Evolutionary conservation across 2,113 vertebrate genomes (phyloP).

Genomic region (Rallus limicola): DNA sequence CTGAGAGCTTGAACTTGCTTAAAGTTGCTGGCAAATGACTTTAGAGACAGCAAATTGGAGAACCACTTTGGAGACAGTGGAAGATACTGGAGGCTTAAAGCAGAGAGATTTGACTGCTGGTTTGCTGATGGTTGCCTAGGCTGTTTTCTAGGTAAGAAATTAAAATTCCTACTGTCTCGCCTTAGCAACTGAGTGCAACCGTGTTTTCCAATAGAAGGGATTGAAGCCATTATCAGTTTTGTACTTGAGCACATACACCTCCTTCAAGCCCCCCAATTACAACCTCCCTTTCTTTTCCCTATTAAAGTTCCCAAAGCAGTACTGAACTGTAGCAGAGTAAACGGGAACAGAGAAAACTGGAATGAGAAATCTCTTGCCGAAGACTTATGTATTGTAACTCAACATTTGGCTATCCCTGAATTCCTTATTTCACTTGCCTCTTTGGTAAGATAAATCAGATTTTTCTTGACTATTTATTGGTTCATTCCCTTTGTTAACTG

Average conservation of each 20-base stretch:
- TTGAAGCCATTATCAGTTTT: background rate
- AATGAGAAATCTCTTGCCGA: background rate
- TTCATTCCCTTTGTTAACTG: background rate
- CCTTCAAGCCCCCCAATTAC: background rate
- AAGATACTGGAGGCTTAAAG: background rate
- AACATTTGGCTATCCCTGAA: accelerated
- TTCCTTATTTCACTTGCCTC: background rate
- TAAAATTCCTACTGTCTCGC: background rate
- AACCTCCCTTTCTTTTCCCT: background rate
- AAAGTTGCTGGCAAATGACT: background rate
- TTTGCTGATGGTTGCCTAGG: background rate
- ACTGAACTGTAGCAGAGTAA: background rate
- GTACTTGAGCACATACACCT: background rate
- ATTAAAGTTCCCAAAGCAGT: background rate
- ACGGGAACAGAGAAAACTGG: background rate
- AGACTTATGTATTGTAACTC: background rate
- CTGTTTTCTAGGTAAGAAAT: background rate
- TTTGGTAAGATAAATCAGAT: background rate
- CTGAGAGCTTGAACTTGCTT: background rate
- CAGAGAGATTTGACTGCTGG: background rate
- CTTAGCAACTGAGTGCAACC: background rate
- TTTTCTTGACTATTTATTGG: background rate
- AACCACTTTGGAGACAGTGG: background rate
- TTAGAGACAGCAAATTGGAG: background rate
- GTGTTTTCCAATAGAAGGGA: background rate